Percentiles rank a stretch among this genome's conserved stretches.
These are phyloP conservation scores for Strigamia crassipes DNA, from an alignment of 2,888 invertebrate species.

Conservation along the genomic window DNA sequence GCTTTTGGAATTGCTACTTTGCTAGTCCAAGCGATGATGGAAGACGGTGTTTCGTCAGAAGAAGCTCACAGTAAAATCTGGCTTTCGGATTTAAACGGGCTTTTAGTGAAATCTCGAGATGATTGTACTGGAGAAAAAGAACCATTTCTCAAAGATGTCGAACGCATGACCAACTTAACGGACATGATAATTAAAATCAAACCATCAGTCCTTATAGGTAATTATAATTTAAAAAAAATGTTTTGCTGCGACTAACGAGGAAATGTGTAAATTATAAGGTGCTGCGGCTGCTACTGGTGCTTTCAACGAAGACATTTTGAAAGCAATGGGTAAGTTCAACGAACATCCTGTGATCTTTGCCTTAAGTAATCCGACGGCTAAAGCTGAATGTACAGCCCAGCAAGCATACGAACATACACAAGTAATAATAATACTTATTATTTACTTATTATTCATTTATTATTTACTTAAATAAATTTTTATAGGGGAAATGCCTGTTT, in stretches of 20 bases:
- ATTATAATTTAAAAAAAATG: constrained; percentile 14
- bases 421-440: too few relatives aligned
- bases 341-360: constrained; percentile 93
- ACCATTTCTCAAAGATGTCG: constrained; percentile 77
- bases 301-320: constrained; percentile 86
- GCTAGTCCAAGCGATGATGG: constrained; percentile 88
- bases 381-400: constrained; percentile 99
- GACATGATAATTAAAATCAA: constrained; percentile 80
- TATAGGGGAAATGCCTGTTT: constrained; percentile 88
- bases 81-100: constrained; percentile 95
- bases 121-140: constrained; percentile 71
- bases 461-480: neutral
- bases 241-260: neutral
- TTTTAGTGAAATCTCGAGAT: constrained; percentile 72
- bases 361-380: constrained; percentile 95
- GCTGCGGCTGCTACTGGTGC: constrained; percentile 92
- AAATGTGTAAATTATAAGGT: constrained; percentile 63
- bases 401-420: constrained; percentile 86
- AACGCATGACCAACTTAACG: constrained; percentile 74
- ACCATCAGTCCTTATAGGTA: constrained; percentile 91
- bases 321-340: constrained; percentile 82
- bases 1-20: constrained; percentile 91
- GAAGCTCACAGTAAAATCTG: constrained; percentile 84
- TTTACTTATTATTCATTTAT: too few relatives aligned
- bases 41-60: constrained; percentile 75